Base-by-base conservation (phyloP, 2,797 vertebrate genomes). In the Rhinichthys osculus region DNA sequence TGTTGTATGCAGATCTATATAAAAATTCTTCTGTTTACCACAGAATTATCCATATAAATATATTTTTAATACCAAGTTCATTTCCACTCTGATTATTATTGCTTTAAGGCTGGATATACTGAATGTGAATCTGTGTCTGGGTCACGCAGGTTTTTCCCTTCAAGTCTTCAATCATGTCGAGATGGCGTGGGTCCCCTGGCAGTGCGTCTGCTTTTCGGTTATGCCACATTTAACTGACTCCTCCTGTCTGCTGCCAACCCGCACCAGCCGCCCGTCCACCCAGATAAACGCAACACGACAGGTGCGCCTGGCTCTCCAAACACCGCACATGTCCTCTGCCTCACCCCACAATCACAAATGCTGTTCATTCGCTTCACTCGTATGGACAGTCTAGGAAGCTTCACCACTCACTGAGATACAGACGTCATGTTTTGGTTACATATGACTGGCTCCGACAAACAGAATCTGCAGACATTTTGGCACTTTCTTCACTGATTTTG, bases 191-290 rank as follows among this genome's bases (percentile, higher is more conserved):
- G 83, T 90, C 81, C 78, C 81, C 77, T 78, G 70, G 70, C 78
- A 10, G 16, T 88, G 85, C 86, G 72, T 88, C 76, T 89, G 85
- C 72, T 88, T 88, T 82, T 78, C 79, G 84, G 86, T 82, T 89
- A 87, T 89, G 87, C 74, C 87, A 88, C 86, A 88, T 89, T 89
- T 82, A 89, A 78, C 83, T 85, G 86, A 88, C 74, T 89, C 85
- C 89, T 84, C 84, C 87, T 89, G 89, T 88, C 88, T 86, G 82
- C 81, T 85, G 82, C 69, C 84, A 78, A 71, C 74, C 47, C 64
- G 30, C 83, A 72, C 76, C 86, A 86, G 82, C 85, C 86, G 77
- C 59, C 59, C 69, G 82, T 87, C 82, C 85, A 87, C 72, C 74
- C 50, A 87, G 84, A 90, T 91, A 47, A 89, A 90, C 86, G 76